phyloP scores from a whole-genome alignment of 2,113 vertebrate species.

The Nerophis ophidion region DNA sequence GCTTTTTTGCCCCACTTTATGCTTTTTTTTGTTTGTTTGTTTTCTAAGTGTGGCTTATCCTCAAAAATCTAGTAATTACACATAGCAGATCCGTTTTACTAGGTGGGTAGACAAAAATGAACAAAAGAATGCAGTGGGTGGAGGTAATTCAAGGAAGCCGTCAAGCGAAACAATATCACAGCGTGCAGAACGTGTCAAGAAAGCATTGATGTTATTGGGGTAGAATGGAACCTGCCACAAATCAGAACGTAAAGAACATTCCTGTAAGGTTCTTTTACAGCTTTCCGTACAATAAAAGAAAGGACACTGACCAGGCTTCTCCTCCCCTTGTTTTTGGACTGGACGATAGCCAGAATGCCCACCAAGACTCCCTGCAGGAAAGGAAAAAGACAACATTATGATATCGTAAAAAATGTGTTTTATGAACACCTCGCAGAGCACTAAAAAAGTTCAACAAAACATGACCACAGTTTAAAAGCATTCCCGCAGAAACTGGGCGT shows the following conservation, averaged over 20 bases:
- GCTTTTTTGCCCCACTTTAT: too few relatives aligned
- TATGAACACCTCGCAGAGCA: background rate
- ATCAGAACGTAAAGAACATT: background rate
- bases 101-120: too few relatives aligned
- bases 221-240: background rate
- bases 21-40: too few relatives aligned
- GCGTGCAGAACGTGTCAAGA: background rate
- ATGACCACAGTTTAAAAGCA: too few relatives aligned
- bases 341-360: constrained; percentile 76
- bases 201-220: background rate
- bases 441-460: too few relatives aligned
- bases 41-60: too few relatives aligned
- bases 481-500: too few relatives aligned
- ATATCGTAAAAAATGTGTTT: background rate
- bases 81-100: too few relatives aligned
- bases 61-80: too few relatives aligned
- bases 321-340: constrained; percentile 74
- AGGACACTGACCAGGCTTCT: constrained; percentile 68
- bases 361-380: constrained; percentile 57
- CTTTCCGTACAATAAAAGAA: background rate
- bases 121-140: too few relatives aligned
- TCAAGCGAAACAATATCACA: background rate
- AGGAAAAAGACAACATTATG: background rate
- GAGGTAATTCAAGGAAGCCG: too few relatives aligned
- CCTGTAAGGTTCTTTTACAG: background rate